Base-by-base conservation (phyloP, 2,888 invertebrate species). In the Drosophila eohydei region DNA sequence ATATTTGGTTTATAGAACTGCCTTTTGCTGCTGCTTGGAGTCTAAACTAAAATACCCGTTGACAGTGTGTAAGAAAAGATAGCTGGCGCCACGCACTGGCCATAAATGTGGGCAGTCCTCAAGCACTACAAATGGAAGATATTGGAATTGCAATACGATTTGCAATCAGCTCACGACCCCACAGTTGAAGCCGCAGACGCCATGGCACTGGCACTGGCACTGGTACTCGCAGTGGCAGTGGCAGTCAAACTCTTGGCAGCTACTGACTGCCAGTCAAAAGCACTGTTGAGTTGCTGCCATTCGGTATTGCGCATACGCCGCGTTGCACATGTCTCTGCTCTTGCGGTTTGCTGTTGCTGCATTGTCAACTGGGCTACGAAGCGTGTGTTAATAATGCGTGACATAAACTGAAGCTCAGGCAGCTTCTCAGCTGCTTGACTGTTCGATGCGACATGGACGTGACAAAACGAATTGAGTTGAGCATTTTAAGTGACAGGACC, bases 311-410 rank as follows among this genome's bases (percentile, higher is more conserved):
- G 83, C 83, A 87, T 87, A 82, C 88, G 83, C 61, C 75, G 76
- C 71, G 78, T 71, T 85, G 86, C 88, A 88, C 78, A 73, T 71
- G 63, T 54, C 38, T 30, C 16, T 16, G 48, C n/a, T 52, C 32
- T 26, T 21, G 51, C 16, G 51, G 51, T 26, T 51, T 41, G 66
- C 26, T 30, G 26, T 12, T 16, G 41, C 36, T 48, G 71, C 70
- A 62, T 44, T 71, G 52, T 56, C 67, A 41, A 38, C 28, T 50
- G 66, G 73, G 73, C 71, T 55, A 57, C 51, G 66, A 71, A 71
- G 87, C 84, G 80, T 87, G 84, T 84, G 87, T 85, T 88, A 85
- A 85, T 85, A 85, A 88, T 87, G 89, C 89, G 85, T 85, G 89
- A 88, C 84, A 84, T 71, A 83, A 83, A 83, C 77, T 83, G 84